Evolutionary conservation across 2,797 vertebrate species (phyloP), one percentile per base, ranked within the genome.

Genomic region (Mormyrops attenuatus): DNA sequence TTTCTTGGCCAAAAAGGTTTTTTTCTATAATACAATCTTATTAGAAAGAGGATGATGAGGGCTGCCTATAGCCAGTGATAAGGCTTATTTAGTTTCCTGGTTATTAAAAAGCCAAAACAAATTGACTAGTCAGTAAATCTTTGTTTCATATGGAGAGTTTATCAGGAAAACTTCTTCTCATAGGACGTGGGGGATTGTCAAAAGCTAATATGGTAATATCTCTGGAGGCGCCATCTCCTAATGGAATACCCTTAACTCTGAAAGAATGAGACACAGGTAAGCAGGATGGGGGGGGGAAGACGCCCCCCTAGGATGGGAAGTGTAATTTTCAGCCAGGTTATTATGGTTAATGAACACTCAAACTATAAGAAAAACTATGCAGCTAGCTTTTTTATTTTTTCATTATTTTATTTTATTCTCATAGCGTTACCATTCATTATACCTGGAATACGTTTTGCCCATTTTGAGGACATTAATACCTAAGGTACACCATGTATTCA

Each of bases 91-190:
- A 11, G 26, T 57, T 55, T 87, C 47, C 85, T 50, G 3, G 52
- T 55, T 55, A 87, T 87, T 87, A 49, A 87, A 87, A 87, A 38
- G 52, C 52, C 52, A 34, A 87, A 87, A 87, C 55, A 55, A 87
- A 87, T 55, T 38, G 85, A 57, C 22, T 6, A 55, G 50, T 87
- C 50, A 87, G 22, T 87, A 50, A 55, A 87, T 87, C 85, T 55
- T 87, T 57, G 30, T 87, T 55, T 87, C 5, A 55, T 87, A 57
- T 6, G 22, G 85, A 87, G 30, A 38, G 26, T 30, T 55, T 55
- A 55, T 15, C 85, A 38, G 26, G 15, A 26, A 20, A 34, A 38
- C 15, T 57, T 30, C 52, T 38, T 34, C 30, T 87, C 34, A 4
- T 11, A 30, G 47, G 85, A 55, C 17, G 5, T 34, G 2, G 52